phyloP scores from a whole-genome alignment of 2,888 invertebrate species.

The Dioctria rufipes region DNA sequence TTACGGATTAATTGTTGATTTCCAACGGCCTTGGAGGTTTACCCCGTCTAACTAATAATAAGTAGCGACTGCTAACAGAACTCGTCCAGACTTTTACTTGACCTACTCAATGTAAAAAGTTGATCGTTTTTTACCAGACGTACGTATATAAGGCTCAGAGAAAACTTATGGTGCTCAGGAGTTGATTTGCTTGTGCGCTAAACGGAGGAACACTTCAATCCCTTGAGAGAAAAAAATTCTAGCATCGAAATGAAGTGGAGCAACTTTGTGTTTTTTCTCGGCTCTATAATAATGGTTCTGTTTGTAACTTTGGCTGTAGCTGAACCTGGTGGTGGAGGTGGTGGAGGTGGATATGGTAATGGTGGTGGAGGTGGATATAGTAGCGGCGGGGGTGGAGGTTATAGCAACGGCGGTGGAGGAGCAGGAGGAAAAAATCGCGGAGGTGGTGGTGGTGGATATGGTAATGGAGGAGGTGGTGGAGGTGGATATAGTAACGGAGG shows the following conservation, averaged over 20 bases:
- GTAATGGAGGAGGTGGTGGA: slow-evolving; percentile 54
- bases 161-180: neutral
- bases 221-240: too few species aligned
- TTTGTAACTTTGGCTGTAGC: slow-evolving; percentile 10
- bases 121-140: too few species aligned
- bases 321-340: slow-evolving; percentile 55
- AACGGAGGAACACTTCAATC: neutral
- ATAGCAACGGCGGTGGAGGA: slow-evolving; percentile 40
- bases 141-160: slow-evolving; percentile 8
- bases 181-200: neutral
- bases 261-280: slow-evolving; percentile 21
- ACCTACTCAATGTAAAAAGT: slow-evolving; percentile 4
- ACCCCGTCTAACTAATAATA: neutral
- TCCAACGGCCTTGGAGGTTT: neutral
- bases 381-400: neutral
- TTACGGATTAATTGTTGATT: slow-evolving; percentile 28
- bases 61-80: neutral
- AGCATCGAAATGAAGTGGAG: slow-evolving; percentile 37
- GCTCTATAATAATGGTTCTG: slow-evolving; percentile 7
- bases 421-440: slow-evolving; percentile 40
- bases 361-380: slow-evolving; percentile 56
- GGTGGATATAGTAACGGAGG: slow-evolving; percentile 40
- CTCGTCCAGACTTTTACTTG: slow-evolving; percentile 15
- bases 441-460: slow-evolving; percentile 32
- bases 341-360: slow-evolving; percentile 54